These are phyloP conservation scores for Ambastaia sidthimunki DNA, from an alignment of 2,797 vertebrate genomes.

Conservation along the genomic window DNA sequence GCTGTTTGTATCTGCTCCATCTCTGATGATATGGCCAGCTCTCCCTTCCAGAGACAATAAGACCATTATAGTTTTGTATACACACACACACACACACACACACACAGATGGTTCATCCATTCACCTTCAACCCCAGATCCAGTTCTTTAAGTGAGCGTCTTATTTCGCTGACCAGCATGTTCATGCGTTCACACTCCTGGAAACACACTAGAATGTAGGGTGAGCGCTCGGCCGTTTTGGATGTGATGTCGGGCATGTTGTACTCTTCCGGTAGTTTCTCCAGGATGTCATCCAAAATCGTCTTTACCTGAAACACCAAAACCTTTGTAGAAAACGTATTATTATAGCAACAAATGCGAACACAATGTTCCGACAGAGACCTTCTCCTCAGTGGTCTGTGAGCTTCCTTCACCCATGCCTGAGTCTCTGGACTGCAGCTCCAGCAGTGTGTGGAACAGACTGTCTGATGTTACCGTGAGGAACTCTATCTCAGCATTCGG, in stretches of 20 bases:
- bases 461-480: conserved; percentile 80
- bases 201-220: conserved; percentile 83
- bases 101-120: background rate
- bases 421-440: conserved; percentile 82
- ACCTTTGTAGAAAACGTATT: background rate
- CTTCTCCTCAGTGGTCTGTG: conserved; percentile 82
- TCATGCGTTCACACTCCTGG: conserved; percentile 84
- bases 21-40: conserved; percentile 93
- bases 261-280: conserved; percentile 82
- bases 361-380: conserved; percentile 41
- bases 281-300: conserved; percentile 76
- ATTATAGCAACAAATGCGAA: background rate
- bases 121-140: conserved; percentile 81
- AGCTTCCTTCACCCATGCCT: conserved; percentile 76
- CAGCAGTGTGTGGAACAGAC: conserved; percentile 81
- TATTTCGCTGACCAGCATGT: conserved; percentile 75
- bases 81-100: background rate
- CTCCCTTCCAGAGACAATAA: conserved; percentile 82
- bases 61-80: background rate
- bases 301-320: conserved; percentile 75
- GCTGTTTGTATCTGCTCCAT: conserved; percentile 93
- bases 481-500: conserved; percentile 83
- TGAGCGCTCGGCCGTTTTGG: conserved; percentile 77
- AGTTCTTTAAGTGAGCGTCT: conserved; percentile 80
- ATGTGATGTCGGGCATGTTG: conserved; percentile 82